These are phyloP conservation scores for Rosalia funebris DNA, from an alignment of 2,888 invertebrate genomes.

Conservation along the genomic window DNA sequence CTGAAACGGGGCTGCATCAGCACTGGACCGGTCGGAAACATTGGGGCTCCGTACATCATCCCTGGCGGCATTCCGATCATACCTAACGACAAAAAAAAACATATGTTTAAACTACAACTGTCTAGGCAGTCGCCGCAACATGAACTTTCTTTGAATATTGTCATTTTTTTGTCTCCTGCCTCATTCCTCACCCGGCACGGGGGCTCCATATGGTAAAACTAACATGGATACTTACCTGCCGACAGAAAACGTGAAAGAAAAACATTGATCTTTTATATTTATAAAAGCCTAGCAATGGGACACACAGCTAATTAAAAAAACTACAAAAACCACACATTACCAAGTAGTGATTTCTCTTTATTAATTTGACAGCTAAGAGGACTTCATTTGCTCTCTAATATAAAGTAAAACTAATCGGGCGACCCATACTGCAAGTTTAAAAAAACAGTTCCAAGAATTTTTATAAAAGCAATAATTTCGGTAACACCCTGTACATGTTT, in stretches of 20 bases:
- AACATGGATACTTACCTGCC: constrained; percentile 54
- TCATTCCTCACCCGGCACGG: constrained; percentile 11
- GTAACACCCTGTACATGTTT: too few species aligned
- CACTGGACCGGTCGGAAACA: constrained; percentile 63
- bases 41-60: constrained; percentile 63
- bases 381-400: constrained; percentile 34
- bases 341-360: constrained; percentile 44
- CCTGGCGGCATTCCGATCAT: constrained; percentile 65
- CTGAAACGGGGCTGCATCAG: constrained; percentile 88
- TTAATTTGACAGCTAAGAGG: constrained; percentile 34
- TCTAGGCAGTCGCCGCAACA: constrained; percentile 4
- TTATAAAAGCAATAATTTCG: too few species aligned
- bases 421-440: constrained; percentile 10
- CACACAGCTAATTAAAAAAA: constrained; percentile 58
- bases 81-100: constrained; percentile 60
- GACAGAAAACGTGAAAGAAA: constrained; percentile 22
- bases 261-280: constrained; percentile 38
- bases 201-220: constrained; percentile 34
- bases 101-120: constrained; percentile 17
- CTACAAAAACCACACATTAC: constrained; percentile 56
- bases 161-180: constrained; percentile 43
- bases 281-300: constrained; percentile 58
- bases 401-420: constrained; percentile 21
- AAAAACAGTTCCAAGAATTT: too few species aligned
- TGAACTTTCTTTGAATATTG: constrained; percentile 41